phyloP scores from a whole-genome alignment of 2,113 vertebrate species.

The Catharus minimus region DNA sequence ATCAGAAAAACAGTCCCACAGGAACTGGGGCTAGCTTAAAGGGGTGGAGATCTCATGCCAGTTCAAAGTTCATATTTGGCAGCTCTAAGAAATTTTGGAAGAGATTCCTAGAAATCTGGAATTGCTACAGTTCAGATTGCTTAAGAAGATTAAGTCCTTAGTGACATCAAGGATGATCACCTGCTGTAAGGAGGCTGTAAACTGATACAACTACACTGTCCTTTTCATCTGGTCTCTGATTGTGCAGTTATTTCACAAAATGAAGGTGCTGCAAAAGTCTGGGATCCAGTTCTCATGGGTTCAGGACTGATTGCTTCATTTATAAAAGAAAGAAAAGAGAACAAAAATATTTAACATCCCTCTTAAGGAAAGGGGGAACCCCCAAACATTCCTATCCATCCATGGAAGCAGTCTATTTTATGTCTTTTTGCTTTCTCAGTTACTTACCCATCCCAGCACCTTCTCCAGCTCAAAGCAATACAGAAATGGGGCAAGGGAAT shows the following conservation, averaged over 20 bases:
- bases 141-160: background rate
- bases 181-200: background rate
- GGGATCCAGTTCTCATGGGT: background rate
- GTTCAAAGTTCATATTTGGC: background rate
- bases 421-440: background rate
- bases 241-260: background rate
- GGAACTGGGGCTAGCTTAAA: background rate
- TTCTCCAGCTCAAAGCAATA: background rate
- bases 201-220: background rate
- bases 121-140: background rate
- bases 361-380: accelerated
- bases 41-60: background rate
- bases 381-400: background rate
- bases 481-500: background rate
- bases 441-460: background rate
- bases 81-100: background rate
- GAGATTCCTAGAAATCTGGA: background rate
- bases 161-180: background rate
- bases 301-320: background rate
- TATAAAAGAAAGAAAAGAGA: background rate
- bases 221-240: background rate
- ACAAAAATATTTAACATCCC: background rate
- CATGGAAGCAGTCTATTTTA: background rate
- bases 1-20: background rate
- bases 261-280: background rate